Evolutionary conservation across 2,113 vertebrate species (phyloP).

Genomic region (Podiceps cristatus): DNA sequence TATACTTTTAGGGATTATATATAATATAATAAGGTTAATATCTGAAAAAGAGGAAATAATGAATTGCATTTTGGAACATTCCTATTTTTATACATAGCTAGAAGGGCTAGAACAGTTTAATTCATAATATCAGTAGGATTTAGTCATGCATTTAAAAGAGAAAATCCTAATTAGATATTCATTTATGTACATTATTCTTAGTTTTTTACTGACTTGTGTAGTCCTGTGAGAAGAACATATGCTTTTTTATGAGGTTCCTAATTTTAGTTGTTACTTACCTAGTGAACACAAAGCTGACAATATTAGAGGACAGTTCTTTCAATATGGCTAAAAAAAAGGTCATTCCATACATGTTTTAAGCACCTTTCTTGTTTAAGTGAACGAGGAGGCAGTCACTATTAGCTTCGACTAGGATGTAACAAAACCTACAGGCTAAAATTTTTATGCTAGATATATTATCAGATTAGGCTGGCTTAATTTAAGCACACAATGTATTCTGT

Average conservation of each 20-base stretch:
- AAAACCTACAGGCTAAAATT: slow-evolving; percentile 13
- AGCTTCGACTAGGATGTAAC: not conserved
- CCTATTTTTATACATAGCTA: not conserved
- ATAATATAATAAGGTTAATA: not conserved
- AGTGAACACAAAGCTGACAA: not conserved
- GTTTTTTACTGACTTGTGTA: not conserved
- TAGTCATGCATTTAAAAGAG: not conserved
- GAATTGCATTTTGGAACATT: not conserved
- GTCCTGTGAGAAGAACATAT: not conserved
- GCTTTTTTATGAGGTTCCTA: not conserved
- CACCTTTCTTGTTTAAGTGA: not conserved
- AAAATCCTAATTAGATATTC: not conserved
- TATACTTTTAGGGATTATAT: not conserved
- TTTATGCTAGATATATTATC: slow-evolving; percentile 40
- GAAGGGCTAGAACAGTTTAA: not conserved
- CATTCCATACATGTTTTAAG: not conserved
- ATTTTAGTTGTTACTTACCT: not conserved
- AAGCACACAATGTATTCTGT: not conserved
- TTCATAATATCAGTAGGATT: not conserved
- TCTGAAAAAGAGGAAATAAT: not conserved
- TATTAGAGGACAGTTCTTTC: not conserved
- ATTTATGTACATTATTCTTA: not conserved
- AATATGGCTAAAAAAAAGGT: not conserved
- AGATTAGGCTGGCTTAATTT: slow-evolving; percentile 18
- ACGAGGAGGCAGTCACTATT: not conserved